Percentiles rank a stretch among this genome's conserved stretches.
phyloP scores from a whole-genome alignment of 2,888 invertebrate species.

The Tetragnatha montana region DNA sequence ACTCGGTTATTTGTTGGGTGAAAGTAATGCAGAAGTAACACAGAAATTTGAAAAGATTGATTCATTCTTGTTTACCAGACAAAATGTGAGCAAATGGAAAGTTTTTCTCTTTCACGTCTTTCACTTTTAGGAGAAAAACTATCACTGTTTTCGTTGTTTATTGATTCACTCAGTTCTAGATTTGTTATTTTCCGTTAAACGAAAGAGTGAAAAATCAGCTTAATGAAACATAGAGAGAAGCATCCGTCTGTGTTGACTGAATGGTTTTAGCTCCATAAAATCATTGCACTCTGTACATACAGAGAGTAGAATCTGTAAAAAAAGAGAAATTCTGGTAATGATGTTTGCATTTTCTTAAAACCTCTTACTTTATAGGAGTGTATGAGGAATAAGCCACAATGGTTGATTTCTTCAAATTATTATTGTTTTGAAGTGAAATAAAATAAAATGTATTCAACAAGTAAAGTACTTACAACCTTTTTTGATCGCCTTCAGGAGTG shows the following conservation, averaged over 20 bases:
- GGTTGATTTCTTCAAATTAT: too few species aligned
- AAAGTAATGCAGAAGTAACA: conserved; percentile 27
- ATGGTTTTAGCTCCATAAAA: background rate
- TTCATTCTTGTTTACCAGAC: conserved; percentile 36
- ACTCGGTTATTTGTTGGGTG: conserved; percentile 2
- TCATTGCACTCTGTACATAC: background rate
- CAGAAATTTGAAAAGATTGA: conserved; percentile 54
- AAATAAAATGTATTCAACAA: too few species aligned
- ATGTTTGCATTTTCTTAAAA: too few species aligned
- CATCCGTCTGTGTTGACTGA: background rate
- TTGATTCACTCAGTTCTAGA: background rate
- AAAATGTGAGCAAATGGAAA: conserved; percentile 46
- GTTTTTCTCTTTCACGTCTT: conserved; percentile 1
- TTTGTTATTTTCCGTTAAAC: background rate
- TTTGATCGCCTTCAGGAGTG: too few species aligned
- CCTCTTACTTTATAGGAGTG: too few species aligned
- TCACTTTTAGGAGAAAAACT: conserved; percentile 4
- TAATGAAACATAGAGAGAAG: background rate
- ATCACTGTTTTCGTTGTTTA: conserved; percentile 30
- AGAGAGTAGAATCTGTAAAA: too few species aligned
- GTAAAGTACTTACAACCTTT: too few species aligned
- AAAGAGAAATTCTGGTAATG: too few species aligned
- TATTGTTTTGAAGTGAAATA: too few species aligned
- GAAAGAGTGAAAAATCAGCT: background rate
- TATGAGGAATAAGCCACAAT: too few species aligned